These are phyloP conservation scores for Parthenolecanium corni DNA, from an alignment of 2,888 invertebrate genomes.

Conservation along the genomic window DNA sequence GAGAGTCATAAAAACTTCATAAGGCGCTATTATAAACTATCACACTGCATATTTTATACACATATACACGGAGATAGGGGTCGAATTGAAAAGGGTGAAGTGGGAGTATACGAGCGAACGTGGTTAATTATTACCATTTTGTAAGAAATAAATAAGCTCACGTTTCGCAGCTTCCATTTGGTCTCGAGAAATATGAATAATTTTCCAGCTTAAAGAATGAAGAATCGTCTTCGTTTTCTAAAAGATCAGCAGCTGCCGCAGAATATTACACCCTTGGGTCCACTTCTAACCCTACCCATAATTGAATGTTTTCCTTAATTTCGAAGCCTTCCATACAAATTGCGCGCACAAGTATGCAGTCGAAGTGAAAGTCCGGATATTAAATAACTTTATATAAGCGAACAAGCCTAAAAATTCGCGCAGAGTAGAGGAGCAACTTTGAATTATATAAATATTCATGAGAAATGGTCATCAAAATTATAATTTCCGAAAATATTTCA, in stretches of 20 bases:
- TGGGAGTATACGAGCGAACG: conserved; percentile 7
- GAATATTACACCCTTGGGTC: conserved; percentile 20
- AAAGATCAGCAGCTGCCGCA: conserved; percentile 17
- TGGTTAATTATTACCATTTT: conserved; percentile 22
- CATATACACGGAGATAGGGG: no score
- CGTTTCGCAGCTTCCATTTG: conserved; percentile 12
- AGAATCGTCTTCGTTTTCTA: conserved; percentile 12
- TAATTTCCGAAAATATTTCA: no score
- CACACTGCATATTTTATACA: no score
- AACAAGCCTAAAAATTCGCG: no score
- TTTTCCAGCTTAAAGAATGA: conserved; percentile 7
- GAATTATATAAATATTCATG: no score
- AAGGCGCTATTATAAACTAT: conserved; percentile 17
- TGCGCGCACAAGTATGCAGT: not conserved
- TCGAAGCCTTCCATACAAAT: conserved; percentile 3
- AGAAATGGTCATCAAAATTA: no score
- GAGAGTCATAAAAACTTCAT: conserved; percentile 20
- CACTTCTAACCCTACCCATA: conserved; percentile 24
- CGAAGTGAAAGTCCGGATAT: conserved; percentile 18
- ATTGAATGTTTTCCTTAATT: conserved; percentile 29
- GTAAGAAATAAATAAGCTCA: conserved; percentile 22
- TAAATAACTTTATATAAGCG: conserved; percentile 8
- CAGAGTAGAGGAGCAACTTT: no score
- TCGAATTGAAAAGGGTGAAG: not conserved
- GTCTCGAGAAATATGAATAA: conserved; percentile 15